These are phyloP conservation scores for Xanthia icteritia DNA, from an alignment of 2,888 invertebrate species.

Conservation along the genomic window DNA sequence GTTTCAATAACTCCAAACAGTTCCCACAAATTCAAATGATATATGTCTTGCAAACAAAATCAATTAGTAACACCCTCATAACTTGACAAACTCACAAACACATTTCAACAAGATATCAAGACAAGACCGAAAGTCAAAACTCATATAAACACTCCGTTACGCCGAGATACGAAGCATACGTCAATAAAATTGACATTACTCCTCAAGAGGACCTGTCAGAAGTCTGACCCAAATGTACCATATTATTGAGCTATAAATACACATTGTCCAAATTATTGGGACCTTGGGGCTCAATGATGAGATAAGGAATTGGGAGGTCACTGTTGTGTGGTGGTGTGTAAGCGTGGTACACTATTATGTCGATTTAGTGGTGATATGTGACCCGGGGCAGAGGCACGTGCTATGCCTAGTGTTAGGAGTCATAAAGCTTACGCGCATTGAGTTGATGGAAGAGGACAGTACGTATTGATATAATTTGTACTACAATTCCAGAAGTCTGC, in stretches of 20 bases:
- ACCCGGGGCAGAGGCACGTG: slow-evolving; percentile 71
- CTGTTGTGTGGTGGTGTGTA: slow-evolving; percentile 60
- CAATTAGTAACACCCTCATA: slow-evolving; percentile 57
- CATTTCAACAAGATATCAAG: slow-evolving; percentile 58
- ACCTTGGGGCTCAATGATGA: slow-evolving; percentile 52
- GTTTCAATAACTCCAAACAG: slow-evolving; percentile 15
- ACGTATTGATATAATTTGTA: slow-evolving; percentile 24
- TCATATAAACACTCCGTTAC: slow-evolving; percentile 65
- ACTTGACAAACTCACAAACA: slow-evolving; percentile 40
- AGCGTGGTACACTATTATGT: slow-evolving; percentile 72
- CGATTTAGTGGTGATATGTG: slow-evolving; percentile 80
- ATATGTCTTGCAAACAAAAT: slow-evolving; percentile 52
- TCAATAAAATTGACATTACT: slow-evolving; percentile 75
- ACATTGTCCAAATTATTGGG: slow-evolving; percentile 68
- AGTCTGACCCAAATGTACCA: slow-evolving; percentile 79
- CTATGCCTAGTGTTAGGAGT: slow-evolving; percentile 56
- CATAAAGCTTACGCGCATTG: slow-evolving; percentile 63
- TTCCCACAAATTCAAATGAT: slow-evolving; percentile 34
- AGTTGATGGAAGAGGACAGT: slow-evolving; percentile 40
- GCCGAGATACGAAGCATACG: slow-evolving; percentile 61
- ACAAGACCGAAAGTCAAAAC: slow-evolving; percentile 54
- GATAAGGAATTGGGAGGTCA: slow-evolving; percentile 48
- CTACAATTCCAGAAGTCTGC: not conserved
- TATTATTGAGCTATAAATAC: slow-evolving; percentile 84
- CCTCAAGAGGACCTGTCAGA: slow-evolving; percentile 71